Evolutionary conservation across 1,140 invertebrate species (phyloP).

Genomic region (Bombus consobrinus): DNA sequence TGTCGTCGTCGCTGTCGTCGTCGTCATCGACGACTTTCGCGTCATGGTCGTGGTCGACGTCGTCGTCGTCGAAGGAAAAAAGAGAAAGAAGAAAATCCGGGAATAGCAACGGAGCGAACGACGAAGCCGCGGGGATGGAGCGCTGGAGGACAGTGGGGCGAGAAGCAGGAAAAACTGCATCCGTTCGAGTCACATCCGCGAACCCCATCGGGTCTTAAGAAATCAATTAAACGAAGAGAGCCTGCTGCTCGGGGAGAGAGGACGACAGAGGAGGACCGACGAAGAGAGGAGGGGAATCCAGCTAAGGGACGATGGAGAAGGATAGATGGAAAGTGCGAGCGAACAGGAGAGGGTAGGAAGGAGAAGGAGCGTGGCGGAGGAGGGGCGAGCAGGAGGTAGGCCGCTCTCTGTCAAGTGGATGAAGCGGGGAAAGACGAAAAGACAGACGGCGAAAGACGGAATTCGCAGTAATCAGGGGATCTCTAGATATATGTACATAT

Average conservation of each 20-base stretch:
- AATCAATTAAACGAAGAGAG: constrained; percentile 81
- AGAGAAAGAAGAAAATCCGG: constrained; percentile 61
- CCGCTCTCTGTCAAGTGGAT: constrained; percentile 74
- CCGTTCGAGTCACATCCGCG: constrained; percentile 71
- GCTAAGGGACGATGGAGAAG: constrained; percentile 29
- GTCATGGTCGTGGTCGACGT: constrained; percentile 40
- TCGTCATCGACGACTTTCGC: constrained; percentile 39
- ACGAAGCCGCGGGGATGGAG: constrained; percentile 22
- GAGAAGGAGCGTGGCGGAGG: not conserved
- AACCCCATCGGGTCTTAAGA: constrained; percentile 81
- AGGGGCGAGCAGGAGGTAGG: constrained; percentile 42
- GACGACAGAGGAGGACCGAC: constrained; percentile 8
- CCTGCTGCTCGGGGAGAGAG: constrained; percentile 38
- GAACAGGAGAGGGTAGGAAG: constrained; percentile 10
- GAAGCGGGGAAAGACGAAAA: constrained; percentile 73
- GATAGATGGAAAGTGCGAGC: constrained; percentile 27
- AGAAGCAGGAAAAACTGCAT: constrained; percentile 74
- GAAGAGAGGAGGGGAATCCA: constrained; percentile 29
- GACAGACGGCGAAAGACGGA: constrained; percentile 76
- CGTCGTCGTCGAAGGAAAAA: constrained; percentile 55
- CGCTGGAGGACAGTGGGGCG: constrained; percentile 46
- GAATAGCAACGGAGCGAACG: constrained; percentile 36
- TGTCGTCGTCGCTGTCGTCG: constrained; percentile 34
- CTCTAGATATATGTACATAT: constrained; percentile 51
- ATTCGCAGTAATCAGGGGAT: constrained; percentile 78